These are phyloP conservation scores for Pediacus dermestoides DNA, from an alignment of 2,888 invertebrate species.

Conservation along the genomic window DNA sequence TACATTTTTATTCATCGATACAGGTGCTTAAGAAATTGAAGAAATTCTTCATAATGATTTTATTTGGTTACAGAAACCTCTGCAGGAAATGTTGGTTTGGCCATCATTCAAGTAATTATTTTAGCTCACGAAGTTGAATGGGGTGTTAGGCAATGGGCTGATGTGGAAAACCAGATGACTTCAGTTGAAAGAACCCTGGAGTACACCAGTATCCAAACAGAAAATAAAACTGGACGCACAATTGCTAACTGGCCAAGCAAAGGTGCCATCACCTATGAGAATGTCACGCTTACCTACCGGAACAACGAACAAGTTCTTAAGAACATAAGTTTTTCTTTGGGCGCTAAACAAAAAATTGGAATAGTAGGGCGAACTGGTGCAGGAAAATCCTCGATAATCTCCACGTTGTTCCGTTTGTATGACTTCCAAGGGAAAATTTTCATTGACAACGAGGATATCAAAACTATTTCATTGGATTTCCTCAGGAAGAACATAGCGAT, in stretches of 20 bases:
- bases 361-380: conserved; percentile 76
- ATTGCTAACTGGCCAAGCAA: conserved; percentile 60
- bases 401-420: conserved; percentile 61
- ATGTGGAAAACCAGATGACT: conserved; percentile 76
- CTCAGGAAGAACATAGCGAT: conserved; percentile 49
- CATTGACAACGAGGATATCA: conserved; percentile 66
- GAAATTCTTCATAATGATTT: no score
- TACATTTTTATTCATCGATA: conserved; percentile 25
- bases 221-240: conserved; percentile 47
- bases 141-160: conserved; percentile 78
- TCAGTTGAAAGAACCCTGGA: conserved; percentile 75
- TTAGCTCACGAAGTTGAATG: conserved; percentile 64
- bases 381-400: conserved; percentile 74
- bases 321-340: conserved; percentile 50
- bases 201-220: conserved; percentile 50
- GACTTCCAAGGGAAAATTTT: conserved; percentile 55
- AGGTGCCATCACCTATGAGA: conserved; percentile 57
- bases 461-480: conserved; percentile 31
- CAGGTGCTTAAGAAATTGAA: conserved; percentile 19
- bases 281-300: conserved; percentile 66
- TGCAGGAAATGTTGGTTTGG: conserved; percentile 50
- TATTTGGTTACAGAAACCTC: conserved; percentile 43
- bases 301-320: conserved; percentile 60
- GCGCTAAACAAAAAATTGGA: conserved; percentile 52
- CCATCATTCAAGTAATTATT: conserved; percentile 74